Base-by-base conservation (phyloP, 2,888 invertebrate genomes). In the Ariolimax columbianus region DNA sequence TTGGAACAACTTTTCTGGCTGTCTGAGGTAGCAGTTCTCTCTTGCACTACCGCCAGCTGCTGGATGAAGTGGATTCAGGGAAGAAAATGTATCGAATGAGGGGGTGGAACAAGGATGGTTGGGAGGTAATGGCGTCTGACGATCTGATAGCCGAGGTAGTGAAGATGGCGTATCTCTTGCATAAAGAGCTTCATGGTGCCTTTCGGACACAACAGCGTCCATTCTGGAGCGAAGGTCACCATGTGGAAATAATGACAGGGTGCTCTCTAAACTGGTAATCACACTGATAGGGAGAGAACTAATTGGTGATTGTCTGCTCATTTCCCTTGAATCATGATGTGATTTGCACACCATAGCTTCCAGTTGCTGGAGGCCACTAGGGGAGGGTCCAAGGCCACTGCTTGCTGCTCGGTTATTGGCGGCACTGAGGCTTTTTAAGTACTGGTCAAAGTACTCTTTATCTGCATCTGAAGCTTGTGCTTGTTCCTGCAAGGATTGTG, bases 401-500 rank as follows among this genome's bases (percentile, higher is more conserved):
- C 73, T 81, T 33, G 78, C 82, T 70, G 55, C 82, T 33, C 75
- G 40, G 40, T 77, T 84, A 72, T 78, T 70, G n/a, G 88, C 88
- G 59, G 87, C 87, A 88, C 89, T 89, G 78, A 90, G 89, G 78
- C 90, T 90, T 86, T 91, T 91, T 84, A 93, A 90, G 87, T 92
- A 93, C 86, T 92, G 90, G 36, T 92, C 92, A 72, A 92, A 90
- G 88, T 91, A 91, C 77, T 92, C 92, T 77, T 91, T 91, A 83
- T 91, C 91, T 43, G 90, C 90, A 51, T 90, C 91, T 55, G 91
- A 90, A 87, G 90, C 89, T n/a, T 88, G 88, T n/a, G 72, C 77
- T 43, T 82, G 83, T 30, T 84, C 86, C 51, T 84, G 86, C 33
- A 87, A 36, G 33, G 80, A 79, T 68, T 55, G 82, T 11, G 47